Base-by-base conservation (phyloP, 92 coral and sea anemone genomes). In the Palythoa grandiflora region DNA sequence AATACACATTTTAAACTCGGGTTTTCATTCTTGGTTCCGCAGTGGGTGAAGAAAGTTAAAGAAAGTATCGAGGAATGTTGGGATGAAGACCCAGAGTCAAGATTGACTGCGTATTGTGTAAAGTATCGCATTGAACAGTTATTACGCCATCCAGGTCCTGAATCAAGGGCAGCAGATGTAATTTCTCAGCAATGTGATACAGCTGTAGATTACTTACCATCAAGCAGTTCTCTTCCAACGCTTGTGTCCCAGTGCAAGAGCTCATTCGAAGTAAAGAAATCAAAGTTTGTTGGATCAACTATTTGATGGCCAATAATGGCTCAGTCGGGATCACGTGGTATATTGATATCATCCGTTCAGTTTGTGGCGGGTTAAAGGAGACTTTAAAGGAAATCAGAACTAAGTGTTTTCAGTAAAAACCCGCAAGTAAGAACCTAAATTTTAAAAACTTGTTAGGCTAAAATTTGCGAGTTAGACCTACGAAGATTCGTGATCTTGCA, bases 61-160 rank as follows among this genome's bases (percentile, higher is more conserved):
- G 16, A 70, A 6, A 70, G n/a, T 70, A 94, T 96, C 63, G 94
- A 91, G 48, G 97, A 94, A 65, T 92, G 96, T 47, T 93, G 96
- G 98, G 98, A 94, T 68, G 96, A 96, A 61, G 98, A 96, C 72
- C 93, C 93, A 38, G 96, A 94, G 83, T 94, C 98, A 5, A 90
- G 98, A 50, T 89, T 94, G 38, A 87, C 93, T 47, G 98, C 98
- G 1, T 83, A 88, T 38, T 94, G 95, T 83, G 90, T 94, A 57
- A 50, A 92, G 79, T 95, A 94, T 73, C 91, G 98, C 75, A 73
- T 94, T 66, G 47, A 39, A 40, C 16, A 37, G 21, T 15, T 70
- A 3, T 19, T 75, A 19, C 53, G 38, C 48, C 38, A 75, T 48
- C 60, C 17, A 48, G 40, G 21, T 36, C 74, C 74, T 44, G 14